Evolutionary conservation across 1,140 invertebrate species (phyloP).

Genomic region (Homarus americanus): DNA sequence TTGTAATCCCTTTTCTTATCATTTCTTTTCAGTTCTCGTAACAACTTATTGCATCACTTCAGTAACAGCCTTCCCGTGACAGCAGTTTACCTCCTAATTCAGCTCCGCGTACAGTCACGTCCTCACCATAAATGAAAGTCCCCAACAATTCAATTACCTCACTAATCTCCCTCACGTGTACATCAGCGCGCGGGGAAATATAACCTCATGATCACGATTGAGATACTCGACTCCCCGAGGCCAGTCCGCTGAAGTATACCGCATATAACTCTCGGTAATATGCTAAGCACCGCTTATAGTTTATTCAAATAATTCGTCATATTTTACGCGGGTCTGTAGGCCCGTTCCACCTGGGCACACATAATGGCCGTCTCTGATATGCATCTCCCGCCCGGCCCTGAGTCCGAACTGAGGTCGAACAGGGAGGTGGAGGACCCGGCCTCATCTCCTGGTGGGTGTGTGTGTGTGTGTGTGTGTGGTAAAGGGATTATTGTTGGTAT

Average conservation of each 20-base stretch:
- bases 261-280: slow-evolving; percentile 47
- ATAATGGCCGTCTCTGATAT: slow-evolving; percentile 32
- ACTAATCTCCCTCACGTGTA: neutral
- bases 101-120: too few relatives aligned
- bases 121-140: neutral
- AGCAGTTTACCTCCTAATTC: too few relatives aligned
- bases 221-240: slow-evolving; percentile 33
- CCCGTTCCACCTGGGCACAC: slow-evolving; percentile 49
- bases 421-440: neutral
- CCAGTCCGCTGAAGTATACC: slow-evolving; percentile 25
- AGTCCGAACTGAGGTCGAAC: slow-evolving; percentile 30
- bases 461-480: neutral
- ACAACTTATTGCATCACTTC: too few relatives aligned
- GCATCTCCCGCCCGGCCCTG: slow-evolving; percentile 24
- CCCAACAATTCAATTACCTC: neutral
- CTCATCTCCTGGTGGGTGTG: neutral
- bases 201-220: slow-evolving; percentile 20
- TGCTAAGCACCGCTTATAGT: slow-evolving; percentile 39
- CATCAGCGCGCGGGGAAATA: neutral
- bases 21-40: too few relatives aligned
- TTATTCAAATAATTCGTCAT: slow-evolving; percentile 54
- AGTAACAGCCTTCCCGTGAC: too few relatives aligned
- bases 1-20: too few relatives aligned
- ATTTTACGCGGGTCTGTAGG: slow-evolving; percentile 49
- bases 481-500: neutral